Base-by-base conservation (phyloP, 2,113 vertebrate genomes). In the Charina bottae region DNA sequence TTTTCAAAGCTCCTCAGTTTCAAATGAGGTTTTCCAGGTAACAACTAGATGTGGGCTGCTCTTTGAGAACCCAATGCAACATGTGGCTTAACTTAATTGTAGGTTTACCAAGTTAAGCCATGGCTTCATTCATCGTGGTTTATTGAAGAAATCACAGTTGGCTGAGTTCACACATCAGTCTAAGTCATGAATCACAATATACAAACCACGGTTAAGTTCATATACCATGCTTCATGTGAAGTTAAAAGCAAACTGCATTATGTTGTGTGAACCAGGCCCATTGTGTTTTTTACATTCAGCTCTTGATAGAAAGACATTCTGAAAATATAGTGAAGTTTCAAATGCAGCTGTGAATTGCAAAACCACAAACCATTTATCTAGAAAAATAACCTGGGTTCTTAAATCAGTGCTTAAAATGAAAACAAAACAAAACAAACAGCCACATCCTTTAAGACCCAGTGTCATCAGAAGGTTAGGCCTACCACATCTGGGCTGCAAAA, bases 321-420 rank as follows among this genome's bases (percentile, higher is more conserved):
- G 88, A 94, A 92, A 83, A n/a, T 89, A 91, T 62, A 85, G 90
- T 83, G 49, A 95, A 83, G 42, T 90, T 96, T 95, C 88, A 92
- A 87, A 90, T 89, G 92, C 93, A 92, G 88, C 89, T 90, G 91
- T 84, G 96, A 91, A 90, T 94, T 94, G 93, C 92, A 95, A 95
- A 95, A 93, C 89, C 90, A 96, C 96, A 87, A 96, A 96, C 95
- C 94, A 95, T 96, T 96, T 88, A 96, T 2, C 87, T 23, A 87
- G 85, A 95, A 95, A 95, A 12, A 91, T 93, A 92, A 95, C 95
- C 96, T 96, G 94, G 1, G 89, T 93, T 93, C 89, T 95, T 95
- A 96, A 96, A 96, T 96, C 93, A 95, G 92, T 94, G 93, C 93
- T 94, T 93, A 92, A 93, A 92, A 94, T 94, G 88, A 95, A 96